Evolutionary conservation across 2,888 invertebrate genomes (phyloP).

Genomic region (Platycheirus rosarum): DNA sequence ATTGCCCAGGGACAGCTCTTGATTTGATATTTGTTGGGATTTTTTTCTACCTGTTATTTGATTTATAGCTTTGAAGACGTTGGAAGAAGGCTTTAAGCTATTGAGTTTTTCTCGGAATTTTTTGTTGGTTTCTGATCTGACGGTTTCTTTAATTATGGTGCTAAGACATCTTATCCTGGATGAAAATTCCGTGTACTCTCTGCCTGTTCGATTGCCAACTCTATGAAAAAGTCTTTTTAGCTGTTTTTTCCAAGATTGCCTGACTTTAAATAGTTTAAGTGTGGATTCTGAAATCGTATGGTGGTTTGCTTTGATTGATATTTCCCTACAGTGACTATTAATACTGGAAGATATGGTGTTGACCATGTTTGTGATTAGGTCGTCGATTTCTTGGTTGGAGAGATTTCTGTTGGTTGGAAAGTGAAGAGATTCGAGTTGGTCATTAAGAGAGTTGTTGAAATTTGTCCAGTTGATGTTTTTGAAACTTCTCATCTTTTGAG

Average conservation of each 20-base stretch:
- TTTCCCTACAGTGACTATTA: background rate
- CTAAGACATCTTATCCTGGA: background rate
- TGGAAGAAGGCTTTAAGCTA: background rate
- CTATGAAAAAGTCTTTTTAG: background rate
- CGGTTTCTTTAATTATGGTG: background rate
- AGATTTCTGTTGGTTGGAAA: no score
- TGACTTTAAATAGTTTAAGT: conserved; percentile 3
- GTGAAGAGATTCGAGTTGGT: background rate
- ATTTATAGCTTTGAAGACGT: background rate
- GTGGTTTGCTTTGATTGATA: background rate
- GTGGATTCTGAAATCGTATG: background rate
- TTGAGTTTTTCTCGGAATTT: background rate
- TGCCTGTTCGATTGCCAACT: background rate
- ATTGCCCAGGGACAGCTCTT: no score
- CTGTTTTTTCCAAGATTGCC: background rate
- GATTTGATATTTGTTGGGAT: no score
- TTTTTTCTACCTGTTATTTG: no score
- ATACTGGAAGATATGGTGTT: no score
- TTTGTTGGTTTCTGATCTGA: background rate
- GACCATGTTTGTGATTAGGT: no score
- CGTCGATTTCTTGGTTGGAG: background rate
- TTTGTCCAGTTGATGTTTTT: background rate
- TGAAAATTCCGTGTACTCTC: background rate
- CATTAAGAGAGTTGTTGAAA: background rate
- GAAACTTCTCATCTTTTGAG: background rate